Evolutionary conservation across 2,113 vertebrate species (phyloP), one percentile per base, ranked within the genome.

Genomic region (Cnemophilus loriae): DNA sequence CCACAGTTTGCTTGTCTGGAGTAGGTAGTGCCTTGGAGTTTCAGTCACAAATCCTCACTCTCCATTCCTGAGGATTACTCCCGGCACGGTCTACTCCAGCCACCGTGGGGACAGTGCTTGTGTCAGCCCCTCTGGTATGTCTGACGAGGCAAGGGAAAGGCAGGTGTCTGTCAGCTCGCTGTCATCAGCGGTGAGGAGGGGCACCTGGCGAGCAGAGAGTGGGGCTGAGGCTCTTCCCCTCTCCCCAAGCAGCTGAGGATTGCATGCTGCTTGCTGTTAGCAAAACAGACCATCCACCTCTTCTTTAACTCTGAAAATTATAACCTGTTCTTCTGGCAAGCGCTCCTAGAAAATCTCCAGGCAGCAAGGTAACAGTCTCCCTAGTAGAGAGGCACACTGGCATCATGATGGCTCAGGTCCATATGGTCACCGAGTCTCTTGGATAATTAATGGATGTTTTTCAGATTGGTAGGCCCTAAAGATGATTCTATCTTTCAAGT

Each of bases 161-260:
- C 63, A 42, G 64, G 46, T 1, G 6, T 63, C 57, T 41, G 20
- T 42, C 30, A 5, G 35, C 41, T 69, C 1, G 0, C 44, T 69
- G 39, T 9, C 27, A 5, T 22, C 4, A 0, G 32, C 0, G 0
- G 10, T 20, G 5, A 61, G 26, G 11, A 44, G 22, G 11, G 30
- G 26, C 6, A 47, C 28, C 59, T 2, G 1, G 10, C 0, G 0
- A 42, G 52, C 33, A 49, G 37, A 33, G 60, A 9, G 6, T 39
- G 44, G 33, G 20, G 6, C 27, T 0, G 1, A 35, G 68, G 18
- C 28, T 84, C 59, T 69, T 49, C 39, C 4, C 26, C 33, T 27
- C 26, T 84, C 35, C 14, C 24, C 46, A 39, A 0, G 42, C 50
- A 67, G n/a, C n/a, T 69, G 73, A 69, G 21, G 26, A 20, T 5